Percentiles rank a stretch among this genome's conserved stretches.
Conservation (phyloP, 2,797 vertebrate genomes). For the Otolemur crassicaudatus region DNA sequence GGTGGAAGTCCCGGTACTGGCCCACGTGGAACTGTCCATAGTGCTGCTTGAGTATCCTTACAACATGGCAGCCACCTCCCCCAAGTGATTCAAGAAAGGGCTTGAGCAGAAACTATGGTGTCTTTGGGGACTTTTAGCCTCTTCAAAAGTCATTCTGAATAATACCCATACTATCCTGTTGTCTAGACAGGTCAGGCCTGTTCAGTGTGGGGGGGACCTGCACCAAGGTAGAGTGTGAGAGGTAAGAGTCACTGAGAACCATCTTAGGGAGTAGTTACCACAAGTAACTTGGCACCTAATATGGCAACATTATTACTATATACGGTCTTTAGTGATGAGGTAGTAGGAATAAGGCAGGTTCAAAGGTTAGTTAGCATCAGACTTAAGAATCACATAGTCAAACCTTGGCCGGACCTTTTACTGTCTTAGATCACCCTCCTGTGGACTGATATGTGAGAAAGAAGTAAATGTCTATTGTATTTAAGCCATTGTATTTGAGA, state of each 20-base stretch:
- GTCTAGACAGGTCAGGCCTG: not conserved
- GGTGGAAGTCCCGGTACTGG: not conserved
- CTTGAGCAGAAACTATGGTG: not conserved
- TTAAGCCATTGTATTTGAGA: not conserved
- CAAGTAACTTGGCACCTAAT: not conserved
- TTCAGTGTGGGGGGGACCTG: not conserved
- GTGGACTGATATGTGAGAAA: not conserved
- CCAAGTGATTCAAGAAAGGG: not conserved
- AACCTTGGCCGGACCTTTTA: not conserved
- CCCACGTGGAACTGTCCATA: fast-evolving
- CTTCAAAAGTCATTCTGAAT: not conserved
- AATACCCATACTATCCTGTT: not conserved
- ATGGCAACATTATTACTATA: not conserved
- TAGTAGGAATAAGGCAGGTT: not conserved
- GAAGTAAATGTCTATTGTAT: not conserved
- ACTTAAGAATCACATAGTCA: not conserved
- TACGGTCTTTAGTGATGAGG: not conserved
- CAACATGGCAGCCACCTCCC: not conserved
- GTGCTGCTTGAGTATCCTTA: not conserved
- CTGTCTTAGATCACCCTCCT: not conserved
- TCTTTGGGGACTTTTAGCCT: not conserved
- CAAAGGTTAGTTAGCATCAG: not conserved
- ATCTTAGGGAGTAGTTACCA: not conserved
- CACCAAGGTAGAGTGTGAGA: not conserved
- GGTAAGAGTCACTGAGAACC: not conserved